A percentile compares a stretch with the other conserved stretches of the same genome.
These are phyloP conservation scores for Dioctria rufipes DNA, from an alignment of 2,888 invertebrate genomes.

Conservation along the genomic window DNA sequence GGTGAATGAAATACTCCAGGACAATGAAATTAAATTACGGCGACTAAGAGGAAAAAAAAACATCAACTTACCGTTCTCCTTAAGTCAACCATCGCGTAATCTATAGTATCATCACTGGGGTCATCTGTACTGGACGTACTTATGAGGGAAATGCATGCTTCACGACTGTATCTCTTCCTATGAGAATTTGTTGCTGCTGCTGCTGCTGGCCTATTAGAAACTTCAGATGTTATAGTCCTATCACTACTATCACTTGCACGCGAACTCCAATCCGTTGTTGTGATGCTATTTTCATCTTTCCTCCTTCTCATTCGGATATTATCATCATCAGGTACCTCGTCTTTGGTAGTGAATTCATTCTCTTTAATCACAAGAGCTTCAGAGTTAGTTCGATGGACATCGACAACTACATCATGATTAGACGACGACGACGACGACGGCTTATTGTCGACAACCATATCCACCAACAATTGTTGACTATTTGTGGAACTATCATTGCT, in stretches of 20 bases:
- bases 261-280: constrained; percentile 15
- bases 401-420: constrained; percentile 37
- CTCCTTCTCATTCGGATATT: not conserved
- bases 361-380: constrained; percentile 41
- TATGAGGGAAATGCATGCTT: constrained; percentile 36
- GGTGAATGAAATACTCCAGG: constrained; percentile 20
- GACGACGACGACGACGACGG: too few relatives aligned
- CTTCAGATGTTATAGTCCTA: constrained; percentile 47
- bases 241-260: constrained; percentile 48
- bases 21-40: constrained; percentile 39
- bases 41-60: not conserved
- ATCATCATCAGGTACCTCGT: constrained; percentile 37
- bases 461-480: not conserved
- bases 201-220: constrained; percentile 1
- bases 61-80: constrained; percentile 47
- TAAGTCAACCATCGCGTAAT: constrained; percentile 52
- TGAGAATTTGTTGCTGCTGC: not conserved
- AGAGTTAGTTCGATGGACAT: constrained; percentile 32
- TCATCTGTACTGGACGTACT: constrained; percentile 50
- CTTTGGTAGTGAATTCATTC: constrained; percentile 43
- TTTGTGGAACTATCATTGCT: constrained; percentile 18
- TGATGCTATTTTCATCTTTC: not conserved
- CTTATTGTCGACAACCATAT: not conserved
- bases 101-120: constrained; percentile 37
- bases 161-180: constrained; percentile 27